phyloP scores from a whole-genome alignment of 2,113 vertebrate species.

The Athene cunicularia region DNA sequence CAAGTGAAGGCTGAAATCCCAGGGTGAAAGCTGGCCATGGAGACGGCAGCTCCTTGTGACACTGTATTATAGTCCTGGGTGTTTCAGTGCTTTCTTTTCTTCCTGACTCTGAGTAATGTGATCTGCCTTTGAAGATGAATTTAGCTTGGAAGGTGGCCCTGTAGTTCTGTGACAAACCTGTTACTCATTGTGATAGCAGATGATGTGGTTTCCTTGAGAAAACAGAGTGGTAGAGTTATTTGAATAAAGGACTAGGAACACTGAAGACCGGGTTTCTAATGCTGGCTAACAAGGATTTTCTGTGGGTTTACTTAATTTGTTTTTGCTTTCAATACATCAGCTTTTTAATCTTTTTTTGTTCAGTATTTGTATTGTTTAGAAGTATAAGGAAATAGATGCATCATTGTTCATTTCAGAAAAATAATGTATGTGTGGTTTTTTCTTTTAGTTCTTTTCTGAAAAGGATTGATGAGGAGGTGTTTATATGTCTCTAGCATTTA shows the following conservation, averaged over 20 bases:
- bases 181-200: not conserved
- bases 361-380: not conserved
- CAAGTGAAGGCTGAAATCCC: not conserved
- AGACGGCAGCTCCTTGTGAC: not conserved
- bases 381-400: not conserved
- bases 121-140: not conserved
- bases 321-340: not conserved
- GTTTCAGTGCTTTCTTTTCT: not conserved
- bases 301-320: not conserved
- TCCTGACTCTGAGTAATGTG: not conserved
- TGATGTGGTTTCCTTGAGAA: constrained; percentile 4
- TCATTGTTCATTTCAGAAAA: not conserved
- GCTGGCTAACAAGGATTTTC: not conserved
- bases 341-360: not conserved
- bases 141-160: constrained; percentile 19
- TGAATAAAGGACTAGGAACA: not conserved
- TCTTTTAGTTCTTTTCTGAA: not conserved
- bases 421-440: not conserved
- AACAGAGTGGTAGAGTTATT: not conserved
- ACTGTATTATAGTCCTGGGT: not conserved
- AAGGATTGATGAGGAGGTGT: not conserved
- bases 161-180: not conserved
- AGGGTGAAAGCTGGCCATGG: not conserved
- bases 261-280: not conserved
- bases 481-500: not conserved